Percentiles rank a stretch among this genome's conserved stretches.
These are phyloP conservation scores for Erinaceus europaeus DNA, from an alignment of 2,113 vertebrate genomes.

Conservation along the genomic window DNA sequence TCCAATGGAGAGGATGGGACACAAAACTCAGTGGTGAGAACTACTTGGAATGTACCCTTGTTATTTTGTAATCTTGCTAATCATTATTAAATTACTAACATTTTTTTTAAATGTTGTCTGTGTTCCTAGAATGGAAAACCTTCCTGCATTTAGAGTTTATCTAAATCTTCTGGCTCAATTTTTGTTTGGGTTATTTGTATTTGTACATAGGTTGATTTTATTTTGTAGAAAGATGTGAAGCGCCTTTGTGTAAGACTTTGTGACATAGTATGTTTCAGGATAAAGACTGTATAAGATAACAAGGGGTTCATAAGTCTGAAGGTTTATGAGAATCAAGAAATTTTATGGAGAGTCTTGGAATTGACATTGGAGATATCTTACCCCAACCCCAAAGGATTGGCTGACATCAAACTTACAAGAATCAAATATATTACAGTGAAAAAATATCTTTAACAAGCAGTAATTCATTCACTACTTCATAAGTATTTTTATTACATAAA, in stretches of 20 bases:
- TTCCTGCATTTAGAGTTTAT: not conserved
- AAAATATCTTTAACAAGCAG: not conserved
- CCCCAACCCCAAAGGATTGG: not conserved
- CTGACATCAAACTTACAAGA: not conserved
- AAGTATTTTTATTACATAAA: not conserved
- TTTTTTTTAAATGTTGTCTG: too few relatives aligned
- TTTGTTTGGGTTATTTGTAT: not conserved
- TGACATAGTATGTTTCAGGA: constrained; percentile 12
- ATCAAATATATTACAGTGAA: not conserved
- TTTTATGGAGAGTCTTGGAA: not conserved
- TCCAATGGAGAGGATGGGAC: too few relatives aligned
- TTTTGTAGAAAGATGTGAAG: not conserved
- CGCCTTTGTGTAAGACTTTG: not conserved
- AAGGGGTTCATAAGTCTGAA: not conserved
- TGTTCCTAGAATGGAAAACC: not conserved
- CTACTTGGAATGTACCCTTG: too few relatives aligned
- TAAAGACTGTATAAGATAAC: not conserved
- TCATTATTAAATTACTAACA: too few relatives aligned
- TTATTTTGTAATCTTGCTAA: too few relatives aligned
- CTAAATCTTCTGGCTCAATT: not conserved
- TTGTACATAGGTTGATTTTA: constrained; percentile 3
- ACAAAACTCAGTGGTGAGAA: too few relatives aligned
- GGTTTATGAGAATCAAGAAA: not conserved
- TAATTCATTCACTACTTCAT: not conserved
- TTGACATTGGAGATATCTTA: not conserved